Evolutionary conservation across 2,888 invertebrate genomes (phyloP).

Genomic region (Omphaloscelis lunosa): DNA sequence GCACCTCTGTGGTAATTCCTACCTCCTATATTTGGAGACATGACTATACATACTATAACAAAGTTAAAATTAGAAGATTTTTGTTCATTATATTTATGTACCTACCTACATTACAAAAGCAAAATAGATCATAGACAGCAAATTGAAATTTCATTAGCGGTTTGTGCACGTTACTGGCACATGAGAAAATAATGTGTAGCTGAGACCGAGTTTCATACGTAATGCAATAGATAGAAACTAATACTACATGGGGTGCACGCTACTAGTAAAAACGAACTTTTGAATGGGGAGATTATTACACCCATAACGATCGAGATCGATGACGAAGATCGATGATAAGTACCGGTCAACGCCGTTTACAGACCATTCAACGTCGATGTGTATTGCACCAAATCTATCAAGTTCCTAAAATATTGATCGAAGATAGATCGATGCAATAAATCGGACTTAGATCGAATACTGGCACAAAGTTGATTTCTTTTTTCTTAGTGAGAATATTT

Average conservation of each 20-base stretch:
- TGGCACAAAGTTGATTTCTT: too few relatives aligned
- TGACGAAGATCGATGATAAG: too few relatives aligned
- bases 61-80: slow-evolving; percentile 26
- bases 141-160: slow-evolving; percentile 43
- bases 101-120: slow-evolving; percentile 4
- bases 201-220: background rate
- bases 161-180: background rate
- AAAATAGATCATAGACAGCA: slow-evolving; percentile 32
- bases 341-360: too few relatives aligned
- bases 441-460: too few relatives aligned
- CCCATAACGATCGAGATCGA: background rate
- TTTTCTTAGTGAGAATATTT: too few relatives aligned
- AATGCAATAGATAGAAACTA: background rate
- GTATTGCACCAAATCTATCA: too few relatives aligned
- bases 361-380: too few relatives aligned
- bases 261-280: background rate
- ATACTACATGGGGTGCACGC: background rate
- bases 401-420: too few relatives aligned
- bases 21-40: background rate
- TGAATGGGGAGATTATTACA: too few relatives aligned
- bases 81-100: slow-evolving; percentile 12
- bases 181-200: background rate
- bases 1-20: background rate
- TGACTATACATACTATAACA: background rate
- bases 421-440: too few relatives aligned